These are phyloP conservation scores for Chaenocephalus aceratus DNA, from an alignment of 2,113 vertebrate species.

Conservation along the genomic window DNA sequence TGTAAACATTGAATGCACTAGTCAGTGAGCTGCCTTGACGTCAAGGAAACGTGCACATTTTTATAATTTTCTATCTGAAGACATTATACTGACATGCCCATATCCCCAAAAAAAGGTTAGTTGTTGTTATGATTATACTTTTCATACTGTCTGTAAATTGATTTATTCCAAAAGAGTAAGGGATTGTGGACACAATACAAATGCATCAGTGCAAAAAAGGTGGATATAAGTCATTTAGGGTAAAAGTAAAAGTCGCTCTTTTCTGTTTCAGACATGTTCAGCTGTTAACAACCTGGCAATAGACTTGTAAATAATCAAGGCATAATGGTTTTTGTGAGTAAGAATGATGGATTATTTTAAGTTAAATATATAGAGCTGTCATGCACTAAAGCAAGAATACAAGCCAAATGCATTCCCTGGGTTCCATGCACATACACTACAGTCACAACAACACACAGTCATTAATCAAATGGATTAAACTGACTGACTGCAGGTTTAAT, in stretches of 20 bases:
- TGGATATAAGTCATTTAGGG: background rate
- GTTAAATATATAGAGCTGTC: background rate
- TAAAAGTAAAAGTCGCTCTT: background rate
- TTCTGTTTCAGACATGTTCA: constrained; percentile 9
- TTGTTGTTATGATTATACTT: background rate
- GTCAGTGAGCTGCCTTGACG: background rate
- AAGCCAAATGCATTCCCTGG: constrained; percentile 10
- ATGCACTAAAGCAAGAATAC: constrained; percentile 28
- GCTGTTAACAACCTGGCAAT: no score
- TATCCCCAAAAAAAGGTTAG: background rate
- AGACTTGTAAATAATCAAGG: background rate
- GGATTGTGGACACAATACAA: background rate
- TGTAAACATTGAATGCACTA: background rate
- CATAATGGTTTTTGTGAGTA: constrained; percentile 2
- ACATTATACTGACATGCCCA: no score
- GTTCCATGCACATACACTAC: background rate
- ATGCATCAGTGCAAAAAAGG: background rate
- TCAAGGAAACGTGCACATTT: background rate
- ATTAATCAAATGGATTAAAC: constrained; percentile 65
- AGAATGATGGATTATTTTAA: background rate
- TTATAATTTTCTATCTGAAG: background rate
- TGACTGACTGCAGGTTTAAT: constrained; percentile 66
- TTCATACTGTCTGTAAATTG: background rate
- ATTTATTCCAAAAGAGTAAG: background rate
- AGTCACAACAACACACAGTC: constrained; percentile 44